Base-by-base conservation (phyloP, 2,797 vertebrate genomes). In the Gymnocypris eckloni region DNA sequence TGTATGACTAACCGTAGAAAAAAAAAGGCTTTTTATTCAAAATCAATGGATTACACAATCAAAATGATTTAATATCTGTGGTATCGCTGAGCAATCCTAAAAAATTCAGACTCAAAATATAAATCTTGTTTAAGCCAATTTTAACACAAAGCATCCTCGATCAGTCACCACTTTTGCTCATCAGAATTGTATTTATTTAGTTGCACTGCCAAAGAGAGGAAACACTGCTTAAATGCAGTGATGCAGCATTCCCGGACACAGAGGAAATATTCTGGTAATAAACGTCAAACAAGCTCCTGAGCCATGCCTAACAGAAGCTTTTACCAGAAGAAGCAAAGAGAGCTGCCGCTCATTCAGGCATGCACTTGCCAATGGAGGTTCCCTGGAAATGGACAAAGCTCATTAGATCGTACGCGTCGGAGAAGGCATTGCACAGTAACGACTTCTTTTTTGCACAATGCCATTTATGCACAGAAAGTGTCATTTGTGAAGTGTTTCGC, bases 141-240 rank as follows among this genome's bases (percentile, higher is more conserved):
- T 39, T 39, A 28, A 45, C 92, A 91, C 91, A 86, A 50, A 89
- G 86, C 56, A 92, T 90, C 88, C 90, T 91, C 84, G 95, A 93
- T 92, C 94, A 95, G 91, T 90, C 93, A 78, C 82, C n/a, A 20
- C 90, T 91, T 89, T 91, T 83, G 94, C 94, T 91, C 92, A 93
- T 95, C 93, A 93, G 90, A 93, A 91, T 92, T 94, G 2, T 93
- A 95, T 96, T 96, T 93, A 97, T 97, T 97, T 95, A 97, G 94
- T 90, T 91, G 88, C 88, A 73, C 93, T 89, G 93, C 93, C 93
- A 94, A 93, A 90, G 92, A 95, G 93, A 94, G 90, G 88, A 89
- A 89, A 85, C 75, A 81, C 89, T 91, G 92, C 92, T 95, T 95
- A 93, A 92, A 92, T 93, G 92, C 93, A 92, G 92, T 92, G 92